Base-by-base conservation (phyloP, 2,888 invertebrate species). In the Cinara cedri region DNA sequence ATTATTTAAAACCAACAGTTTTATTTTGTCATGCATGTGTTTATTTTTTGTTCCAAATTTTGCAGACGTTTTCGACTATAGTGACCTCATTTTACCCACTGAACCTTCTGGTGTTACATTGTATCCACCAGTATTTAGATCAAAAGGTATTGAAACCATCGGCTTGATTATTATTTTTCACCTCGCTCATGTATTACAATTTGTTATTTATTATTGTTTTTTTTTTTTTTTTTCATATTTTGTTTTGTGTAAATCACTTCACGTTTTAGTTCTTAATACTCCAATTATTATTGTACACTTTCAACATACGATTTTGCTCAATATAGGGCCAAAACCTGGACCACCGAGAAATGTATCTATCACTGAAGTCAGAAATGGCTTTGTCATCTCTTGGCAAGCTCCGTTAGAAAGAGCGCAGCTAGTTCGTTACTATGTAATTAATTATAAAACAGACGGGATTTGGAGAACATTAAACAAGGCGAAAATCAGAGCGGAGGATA, bases 301-400 rank as follows among this genome's bases (percentile, higher is more conserved):
- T 9, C n/a, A 63, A 55, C 60, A 16, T 13, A 8, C 24, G n/a
- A 19, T 54, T 65, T 63, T 24, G 26, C 74, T 66, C 84, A 49
- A 19, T 55, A 8, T 85, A 96, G 97, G 96, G 87, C 96, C 96
- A 81, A 93, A 93, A 87, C 96, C 98, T 72, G 93, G 94, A 84
- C 92, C 93, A 70, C 97, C 97, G 46, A 90, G 93, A 83, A 97
- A 97, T 87, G 89, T 97, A 83, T 93, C 95, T 75, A 94, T 96
- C 82, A 92, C 92, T 71, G 95, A 95, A 87, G 91, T 94, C 83
- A 91, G 92, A 86, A 94, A 95, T 86, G 95, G 95, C 83, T 95
- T 96, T 87, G 90, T 94, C 83, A 94, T 97, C 86, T 91, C 93
- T 84, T 96, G 96, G 96, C 92, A 93, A 87, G 90, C 91, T 84